phyloP scores from a whole-genome alignment of 2,113 vertebrate genomes.

The Poeciliopsis turrubarensis region DNA sequence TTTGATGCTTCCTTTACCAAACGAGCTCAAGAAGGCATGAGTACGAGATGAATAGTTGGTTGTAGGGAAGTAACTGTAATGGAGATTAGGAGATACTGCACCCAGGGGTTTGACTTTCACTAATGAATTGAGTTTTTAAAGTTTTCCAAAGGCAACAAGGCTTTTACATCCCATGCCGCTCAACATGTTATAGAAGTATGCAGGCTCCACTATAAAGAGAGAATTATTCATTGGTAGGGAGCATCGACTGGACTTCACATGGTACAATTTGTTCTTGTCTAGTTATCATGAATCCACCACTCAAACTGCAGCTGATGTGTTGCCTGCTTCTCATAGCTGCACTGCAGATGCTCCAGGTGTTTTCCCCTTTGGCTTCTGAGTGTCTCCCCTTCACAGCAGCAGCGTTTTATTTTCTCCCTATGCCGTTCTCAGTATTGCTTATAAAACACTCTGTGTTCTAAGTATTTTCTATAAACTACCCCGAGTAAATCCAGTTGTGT shows the following conservation, averaged over 20 bases:
- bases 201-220: constrained; percentile 4
- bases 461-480: neutral
- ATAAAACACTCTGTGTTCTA: neutral
- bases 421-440: neutral
- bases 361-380: constrained; percentile 28
- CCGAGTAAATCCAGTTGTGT: neutral
- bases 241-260: constrained; percentile 12
- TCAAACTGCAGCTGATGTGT: constrained; percentile 14
- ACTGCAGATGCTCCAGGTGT: constrained; percentile 59
- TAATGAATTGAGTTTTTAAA: constrained; percentile 64
- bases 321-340: constrained; percentile 23
- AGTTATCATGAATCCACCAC: constrained; percentile 8
- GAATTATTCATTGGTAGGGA: neutral
- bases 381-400: constrained; percentile 34
- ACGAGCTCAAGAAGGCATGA: constrained; percentile 49
- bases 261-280: constrained; percentile 15
- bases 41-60: constrained; percentile 48
- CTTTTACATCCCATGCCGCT: constrained; percentile 22
- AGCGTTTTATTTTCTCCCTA: constrained; percentile 13
- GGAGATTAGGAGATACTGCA: constrained; percentile 29
- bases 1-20: constrained; percentile 65
- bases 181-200: constrained; percentile 15
- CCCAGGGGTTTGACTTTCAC: constrained; percentile 36
- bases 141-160: constrained; percentile 36
- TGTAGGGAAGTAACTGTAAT: constrained; percentile 51